Base-by-base conservation (phyloP, 2,113 vertebrate species). In the Zeus faber region DNA sequence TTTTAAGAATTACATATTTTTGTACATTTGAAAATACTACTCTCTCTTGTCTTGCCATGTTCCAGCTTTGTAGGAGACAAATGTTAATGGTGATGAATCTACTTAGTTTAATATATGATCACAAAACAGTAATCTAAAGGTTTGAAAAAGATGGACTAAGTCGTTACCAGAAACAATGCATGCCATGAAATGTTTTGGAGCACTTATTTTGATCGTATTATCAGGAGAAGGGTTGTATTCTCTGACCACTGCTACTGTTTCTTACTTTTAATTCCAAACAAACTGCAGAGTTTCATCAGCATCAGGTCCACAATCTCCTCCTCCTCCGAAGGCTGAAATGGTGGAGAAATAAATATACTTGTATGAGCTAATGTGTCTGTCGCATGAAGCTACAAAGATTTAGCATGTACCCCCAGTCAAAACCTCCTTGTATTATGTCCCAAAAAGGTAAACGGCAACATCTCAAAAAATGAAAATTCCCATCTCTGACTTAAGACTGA, bases 301-400 rank as follows among this genome's bases (percentile, higher is more conserved):
- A 98, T 91, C 67, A 97, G 80, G 49, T 97, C 90, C 0, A 91
- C 90, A n/a, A 97, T 95, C 82, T 98, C 95, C 23, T 91, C 92
- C 39, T 99, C 96, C 60, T 98, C 94, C 0, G 91, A 95, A n/a
- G 91, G 83, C 95, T 98, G 54, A 20, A 86, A 78, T n/a, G 72
- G 22, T 31, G 41, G 33, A 11, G 39, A 16, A 55, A 27, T 60
- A 5, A 13, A n/a, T n/a, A n/a, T n/a, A n/a, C n/a, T n/a, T n/a
- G n/a, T n/a, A n/a, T n/a, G n/a, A n/a, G n/a, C n/a, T n/a, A n/a
- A n/a, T n/a, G n/a, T n/a, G n/a, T n/a, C n/a, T n/a, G n/a, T n/a
- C n/a, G n/a, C n/a, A n/a, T n/a, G n/a, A n/a, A n/a, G n/a, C n/a
- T n/a, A n/a, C n/a, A n/a, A n/a, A n/a, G n/a, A n/a, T n/a, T n/a